A percentile compares a stretch with the other conserved stretches of the same genome.
Conservation (phyloP, 2,113 vertebrate genomes). For the Hucho hucho region DNA sequence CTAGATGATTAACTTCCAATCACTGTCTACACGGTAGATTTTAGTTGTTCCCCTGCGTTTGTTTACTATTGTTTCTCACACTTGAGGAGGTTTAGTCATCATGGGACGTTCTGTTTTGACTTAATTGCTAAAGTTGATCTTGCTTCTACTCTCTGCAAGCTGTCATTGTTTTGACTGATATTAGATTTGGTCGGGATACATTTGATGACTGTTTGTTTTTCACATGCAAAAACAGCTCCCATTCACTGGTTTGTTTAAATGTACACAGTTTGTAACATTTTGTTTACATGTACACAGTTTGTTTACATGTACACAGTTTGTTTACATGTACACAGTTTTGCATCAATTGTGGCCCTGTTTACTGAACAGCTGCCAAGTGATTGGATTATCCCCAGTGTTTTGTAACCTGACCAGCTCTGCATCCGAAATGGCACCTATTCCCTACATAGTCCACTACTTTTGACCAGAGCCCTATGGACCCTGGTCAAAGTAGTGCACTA, state of each 20-base stretch:
- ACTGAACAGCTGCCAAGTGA: slow-evolving; percentile 7
- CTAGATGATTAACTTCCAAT: not conserved
- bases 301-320: no score
- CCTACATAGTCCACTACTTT: no score
- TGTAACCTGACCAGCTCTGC: not conserved
- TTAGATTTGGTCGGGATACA: not conserved
- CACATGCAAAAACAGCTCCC: no score
- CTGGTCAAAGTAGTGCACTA: no score
- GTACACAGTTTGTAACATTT: no score
- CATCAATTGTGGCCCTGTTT: no score
- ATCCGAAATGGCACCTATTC: no score
- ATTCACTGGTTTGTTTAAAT: no score
- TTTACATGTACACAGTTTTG: no score
- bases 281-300: no score
- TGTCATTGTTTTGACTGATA: not conserved
- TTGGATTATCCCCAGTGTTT: slow-evolving; percentile 14
- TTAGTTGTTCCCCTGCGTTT: not conserved
- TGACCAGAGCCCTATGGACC: no score
- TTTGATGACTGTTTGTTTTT: no score
- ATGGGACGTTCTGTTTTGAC: not conserved
- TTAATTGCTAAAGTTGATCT: not conserved
- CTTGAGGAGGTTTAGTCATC: not conserved
- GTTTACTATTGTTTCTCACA: not conserved
- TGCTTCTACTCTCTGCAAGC: not conserved
- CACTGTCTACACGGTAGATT: not conserved